Base-by-base conservation (phyloP, 2,113 vertebrate genomes). In the Xyrauchen texanus region DNA sequence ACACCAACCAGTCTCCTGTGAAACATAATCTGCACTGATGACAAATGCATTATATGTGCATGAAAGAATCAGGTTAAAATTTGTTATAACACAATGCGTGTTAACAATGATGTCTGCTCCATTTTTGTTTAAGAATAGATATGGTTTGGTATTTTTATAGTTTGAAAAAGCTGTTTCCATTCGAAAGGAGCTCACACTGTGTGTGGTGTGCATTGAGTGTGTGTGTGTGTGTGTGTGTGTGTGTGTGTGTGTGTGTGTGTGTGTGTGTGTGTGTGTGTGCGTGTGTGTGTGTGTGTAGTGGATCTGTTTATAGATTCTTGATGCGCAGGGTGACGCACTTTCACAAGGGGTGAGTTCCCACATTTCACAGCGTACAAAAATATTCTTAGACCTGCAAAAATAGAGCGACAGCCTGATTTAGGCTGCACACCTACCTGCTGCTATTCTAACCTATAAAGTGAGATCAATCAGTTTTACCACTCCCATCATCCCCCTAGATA, bases 241-340 rank as follows among this genome's bases (percentile, higher is more conserved):
- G 62, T 53, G 21, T 67, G 34, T 51, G 53, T 68, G 47, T 46
- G 8, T 3, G 63, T 49, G 15, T 11, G 11, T 13, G 46, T n/a
- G 46, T 21, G 68, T 51, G 42, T 68, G 53, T 58, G 12, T 49
- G 57, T 47, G 12, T 52, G 34, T 61, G 53, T 68, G 47, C 57
- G 7, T 78, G 58, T 7, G 47, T n/a, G 15, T 34, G 63, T 55
- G 68, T 57, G 62, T 53, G 21, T 67, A 53, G 60, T 52, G 49
- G n/a, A 55, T 55, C 66, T 51, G 74, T 84, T 81, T 84, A 75
- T 84, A 81, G 81, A 71, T 52, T 51, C 21, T n/a, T 44, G 42
- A 75, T 57, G 75, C 76, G 58, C 63, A 42, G 64, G 62, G 81
- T 82, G 84, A 85, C 74, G 81, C 81, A 83, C 65, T 51, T 57